Conservation (phyloP, 2,113 vertebrate species). For the Paradoxurus hermaphroditus region DNA sequence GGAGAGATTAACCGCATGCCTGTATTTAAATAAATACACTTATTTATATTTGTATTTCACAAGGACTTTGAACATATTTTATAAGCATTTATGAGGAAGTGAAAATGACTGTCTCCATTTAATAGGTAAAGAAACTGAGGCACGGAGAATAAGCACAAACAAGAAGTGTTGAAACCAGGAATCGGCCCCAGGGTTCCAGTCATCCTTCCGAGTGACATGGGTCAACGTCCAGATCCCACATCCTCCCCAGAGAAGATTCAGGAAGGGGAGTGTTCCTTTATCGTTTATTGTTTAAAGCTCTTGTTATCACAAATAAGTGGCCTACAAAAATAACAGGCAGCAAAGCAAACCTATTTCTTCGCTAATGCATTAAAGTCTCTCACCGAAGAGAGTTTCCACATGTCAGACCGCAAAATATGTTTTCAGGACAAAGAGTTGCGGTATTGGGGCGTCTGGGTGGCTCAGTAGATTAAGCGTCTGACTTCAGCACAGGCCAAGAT, state of each 20-base stretch:
- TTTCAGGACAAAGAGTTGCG: slow-evolving; percentile 45
- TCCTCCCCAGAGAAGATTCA: slow-evolving; percentile 11
- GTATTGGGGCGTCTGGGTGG: not conserved
- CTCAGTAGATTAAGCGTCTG: no score
- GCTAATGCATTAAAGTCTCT: slow-evolving; percentile 11
- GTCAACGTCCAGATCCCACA: not conserved
- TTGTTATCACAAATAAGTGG: slow-evolving; percentile 20
- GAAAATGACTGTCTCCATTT: not conserved
- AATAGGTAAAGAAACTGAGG: slow-evolving; percentile 45
- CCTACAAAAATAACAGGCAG: slow-evolving; percentile 54
- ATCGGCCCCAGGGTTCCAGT: not conserved
- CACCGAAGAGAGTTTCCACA: slow-evolving; percentile 50
- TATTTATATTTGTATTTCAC: not conserved
- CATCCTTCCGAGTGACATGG: not conserved
- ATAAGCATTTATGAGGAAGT: not conserved
- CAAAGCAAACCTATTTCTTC: slow-evolving; percentile 50
- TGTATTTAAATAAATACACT: not conserved
- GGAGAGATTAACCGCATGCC: not conserved
- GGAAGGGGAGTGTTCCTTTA: not conserved
- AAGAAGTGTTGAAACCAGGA: not conserved
- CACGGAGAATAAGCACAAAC: not conserved
- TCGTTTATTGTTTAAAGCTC: slow-evolving; percentile 29
- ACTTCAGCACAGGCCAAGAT: no score
- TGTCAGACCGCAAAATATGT: not conserved
- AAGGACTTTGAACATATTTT: not conserved